A percentile compares a stretch with the other conserved stretches of the same genome.
These are phyloP conservation scores for Urocitellus parryii DNA, from an alignment of 2,113 vertebrate genomes.

Conservation along the genomic window DNA sequence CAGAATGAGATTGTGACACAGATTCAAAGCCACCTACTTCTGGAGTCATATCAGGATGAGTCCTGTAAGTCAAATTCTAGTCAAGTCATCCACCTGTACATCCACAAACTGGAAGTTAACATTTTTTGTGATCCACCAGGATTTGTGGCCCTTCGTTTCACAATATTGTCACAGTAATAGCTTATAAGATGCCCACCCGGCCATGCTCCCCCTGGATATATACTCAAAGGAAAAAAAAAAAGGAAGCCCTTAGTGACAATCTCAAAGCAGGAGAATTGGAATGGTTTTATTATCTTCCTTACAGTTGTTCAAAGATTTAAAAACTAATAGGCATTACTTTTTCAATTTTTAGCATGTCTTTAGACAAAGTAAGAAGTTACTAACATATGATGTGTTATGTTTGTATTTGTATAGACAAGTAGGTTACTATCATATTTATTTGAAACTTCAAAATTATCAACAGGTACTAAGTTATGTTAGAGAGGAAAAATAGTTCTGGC, in stretches of 20 bases:
- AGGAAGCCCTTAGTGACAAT: background rate
- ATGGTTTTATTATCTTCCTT: background rate
- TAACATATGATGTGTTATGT: background rate
- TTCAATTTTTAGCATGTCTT: background rate
- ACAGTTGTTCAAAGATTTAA: background rate
- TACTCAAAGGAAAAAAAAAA: too few relatives aligned
- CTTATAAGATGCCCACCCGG: background rate
- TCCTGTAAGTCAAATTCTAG: background rate
- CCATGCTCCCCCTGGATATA: too few relatives aligned
- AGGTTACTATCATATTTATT: conserved; percentile 18
- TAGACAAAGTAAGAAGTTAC: conserved; percentile 17
- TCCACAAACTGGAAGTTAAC: background rate
- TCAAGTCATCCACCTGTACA: background rate
- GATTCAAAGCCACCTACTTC: background rate
- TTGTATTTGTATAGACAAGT: conserved; percentile 8
- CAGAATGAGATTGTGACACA: background rate
- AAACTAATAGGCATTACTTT: conserved; percentile 9
- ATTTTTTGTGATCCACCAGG: background rate
- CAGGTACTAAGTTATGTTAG: background rate
- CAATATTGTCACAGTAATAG: background rate
- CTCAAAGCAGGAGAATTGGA: background rate
- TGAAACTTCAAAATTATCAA: background rate
- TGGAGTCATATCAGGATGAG: background rate
- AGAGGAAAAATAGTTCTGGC: background rate
- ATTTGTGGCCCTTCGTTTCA: background rate